Percentiles rank a stretch among this genome's conserved stretches.
Conservation (phyloP, 2,888 invertebrate species). For the Hyles lineata region DNA sequence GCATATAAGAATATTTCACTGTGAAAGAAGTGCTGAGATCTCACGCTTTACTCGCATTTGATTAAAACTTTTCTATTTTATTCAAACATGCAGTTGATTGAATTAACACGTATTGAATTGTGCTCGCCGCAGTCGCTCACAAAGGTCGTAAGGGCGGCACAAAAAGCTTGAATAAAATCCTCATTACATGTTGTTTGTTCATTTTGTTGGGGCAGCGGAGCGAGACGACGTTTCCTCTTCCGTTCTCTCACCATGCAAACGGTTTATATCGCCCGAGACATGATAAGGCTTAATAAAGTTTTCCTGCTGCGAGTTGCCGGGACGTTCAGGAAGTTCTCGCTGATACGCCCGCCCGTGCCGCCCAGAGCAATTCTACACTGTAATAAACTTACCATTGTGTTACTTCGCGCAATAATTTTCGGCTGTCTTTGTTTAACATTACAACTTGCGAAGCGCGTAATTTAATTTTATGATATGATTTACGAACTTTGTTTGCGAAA, state of each 20-base stretch:
- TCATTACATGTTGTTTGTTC: constrained; percentile 72
- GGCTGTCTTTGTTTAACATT: constrained; percentile 11
- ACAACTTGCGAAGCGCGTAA: background rate
- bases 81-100: constrained; percentile 19
- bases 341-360: background rate
- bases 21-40: background rate
- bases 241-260: constrained; percentile 53
- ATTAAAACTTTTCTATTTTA: constrained; percentile 21
- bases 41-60: background rate
- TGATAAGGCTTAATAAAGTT: constrained; percentile 51
- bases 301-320: constrained; percentile 43
- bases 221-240: constrained; percentile 73
- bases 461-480: background rate
- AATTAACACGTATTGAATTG: constrained; percentile 39
- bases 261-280: constrained; percentile 48
- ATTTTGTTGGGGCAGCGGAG: constrained; percentile 59
- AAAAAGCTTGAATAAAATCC: constrained; percentile 70
- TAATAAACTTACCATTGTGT: constrained; percentile 8
- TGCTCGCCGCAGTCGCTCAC: constrained; percentile 48
- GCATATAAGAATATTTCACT: background rate
- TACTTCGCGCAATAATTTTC: constrained; percentile 13
- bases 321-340: background rate
- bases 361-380: background rate
- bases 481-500: background rate
- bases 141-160: constrained; percentile 66